phyloP scores from a whole-genome alignment of 2,113 vertebrate genomes.

The Tragelaphus strepsiceros region DNA sequence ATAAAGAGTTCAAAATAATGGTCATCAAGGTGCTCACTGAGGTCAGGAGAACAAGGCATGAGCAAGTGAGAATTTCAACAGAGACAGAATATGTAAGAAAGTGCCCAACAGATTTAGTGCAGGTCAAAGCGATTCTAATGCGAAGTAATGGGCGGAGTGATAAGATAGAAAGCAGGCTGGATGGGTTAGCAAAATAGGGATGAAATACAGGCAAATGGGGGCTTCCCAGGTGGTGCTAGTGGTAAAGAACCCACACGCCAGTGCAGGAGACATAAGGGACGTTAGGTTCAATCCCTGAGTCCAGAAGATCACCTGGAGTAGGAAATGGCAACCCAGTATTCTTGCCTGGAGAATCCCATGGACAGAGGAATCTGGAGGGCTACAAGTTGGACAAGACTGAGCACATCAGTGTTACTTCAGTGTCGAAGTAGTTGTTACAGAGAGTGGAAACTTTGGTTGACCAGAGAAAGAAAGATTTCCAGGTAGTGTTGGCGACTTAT shows the following conservation, averaged over 20 bases:
- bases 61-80: background rate
- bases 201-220: background rate
- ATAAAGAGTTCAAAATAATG: background rate
- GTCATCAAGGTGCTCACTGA: background rate
- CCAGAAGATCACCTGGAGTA: background rate
- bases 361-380: background rate
- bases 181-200: background rate
- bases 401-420: background rate
- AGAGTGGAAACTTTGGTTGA: background rate
- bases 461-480: background rate
- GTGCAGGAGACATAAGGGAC: background rate
- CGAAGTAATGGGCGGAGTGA: background rate
- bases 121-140: background rate
- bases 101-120: background rate
- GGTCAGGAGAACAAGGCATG: background rate
- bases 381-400: background rate
- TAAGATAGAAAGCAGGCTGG: background rate
- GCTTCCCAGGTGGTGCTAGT: background rate
- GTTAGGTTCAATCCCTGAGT: background rate
- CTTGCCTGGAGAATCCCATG: background rate
- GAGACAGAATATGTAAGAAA: background rate
- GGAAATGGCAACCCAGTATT: background rate
- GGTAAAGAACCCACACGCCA: background rate
- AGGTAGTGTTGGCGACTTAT: background rate
- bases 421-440: background rate